Percentiles rank a stretch among this genome's conserved stretches.
phyloP scores from a whole-genome alignment of 2,113 vertebrate species.

The Atractosteus spatula region DNA sequence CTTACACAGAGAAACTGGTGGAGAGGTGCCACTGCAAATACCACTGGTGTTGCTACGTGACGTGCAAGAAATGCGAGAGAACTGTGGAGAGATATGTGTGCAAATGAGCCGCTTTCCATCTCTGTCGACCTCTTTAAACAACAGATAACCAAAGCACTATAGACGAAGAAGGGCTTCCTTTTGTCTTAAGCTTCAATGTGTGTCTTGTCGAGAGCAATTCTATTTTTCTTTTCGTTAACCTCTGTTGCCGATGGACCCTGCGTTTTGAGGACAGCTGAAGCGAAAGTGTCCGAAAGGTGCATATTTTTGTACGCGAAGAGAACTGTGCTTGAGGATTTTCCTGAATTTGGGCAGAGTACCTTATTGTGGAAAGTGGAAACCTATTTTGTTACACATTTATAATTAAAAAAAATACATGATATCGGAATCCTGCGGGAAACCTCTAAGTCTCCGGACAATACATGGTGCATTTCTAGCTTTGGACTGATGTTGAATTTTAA shows the following conservation, averaged over 20 bases:
- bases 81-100: constrained; percentile 93
- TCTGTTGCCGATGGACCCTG: constrained; percentile 15
- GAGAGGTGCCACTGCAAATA: constrained; percentile 98
- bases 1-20: constrained; percentile 91
- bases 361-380: constrained; percentile 43
- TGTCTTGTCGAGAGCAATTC: constrained; percentile 45
- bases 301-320: constrained; percentile 36
- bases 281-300: constrained; percentile 31
- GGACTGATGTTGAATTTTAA: constrained; percentile 28
- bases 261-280: constrained; percentile 10
- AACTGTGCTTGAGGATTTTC: constrained; percentile 51
- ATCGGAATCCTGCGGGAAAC: constrained; percentile 48
- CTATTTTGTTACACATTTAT: constrained; percentile 59
- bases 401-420: constrained; percentile 48
- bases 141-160: constrained; percentile 62
- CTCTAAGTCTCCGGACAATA: constrained; percentile 8
- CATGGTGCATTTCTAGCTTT: constrained; percentile 21
- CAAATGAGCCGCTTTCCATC: constrained; percentile 72
- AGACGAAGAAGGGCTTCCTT: constrained; percentile 49
- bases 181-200: constrained; percentile 56
- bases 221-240: constrained; percentile 28
- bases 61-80: constrained; percentile 92
- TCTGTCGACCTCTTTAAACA: constrained; percentile 6
- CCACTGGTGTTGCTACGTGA: constrained; percentile 99
- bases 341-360: constrained; percentile 41